Base-by-base conservation (phyloP, 2,797 vertebrate genomes). In the Scolopax rusticola region DNA sequence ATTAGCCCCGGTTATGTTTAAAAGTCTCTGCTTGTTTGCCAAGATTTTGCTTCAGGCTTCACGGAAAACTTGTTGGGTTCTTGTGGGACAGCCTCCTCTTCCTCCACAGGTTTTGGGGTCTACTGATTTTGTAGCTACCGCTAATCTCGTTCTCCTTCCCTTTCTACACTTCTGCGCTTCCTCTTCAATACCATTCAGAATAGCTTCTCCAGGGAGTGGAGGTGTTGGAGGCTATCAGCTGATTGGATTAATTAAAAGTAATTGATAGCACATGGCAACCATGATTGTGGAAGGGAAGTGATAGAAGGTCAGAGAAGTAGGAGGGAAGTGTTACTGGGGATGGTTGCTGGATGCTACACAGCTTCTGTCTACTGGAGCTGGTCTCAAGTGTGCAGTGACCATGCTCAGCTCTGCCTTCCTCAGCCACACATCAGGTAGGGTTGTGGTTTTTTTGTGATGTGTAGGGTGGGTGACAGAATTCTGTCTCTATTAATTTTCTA, bases 321-420 rank as follows among this genome's bases (percentile, higher is more conserved):
- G 6, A 2, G 16, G 13, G 32, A 13, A 9, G 9, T 23, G 10
- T 1, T 78, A 25, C 0, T 21, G 1, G 38, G 45, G 43, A 1
- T 71, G 43, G 12, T 1, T 43, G 16, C 8, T 41, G 24, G 28
- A 4, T 2, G 8, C 8, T 4, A 2, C 0, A 0, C 0, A 2
- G 15, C 2, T 45, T 21, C 27, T 40, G 7, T 4, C 10, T 53
- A 19, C 6, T 32, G 25, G 28, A 27, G 33, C 9, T 21, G 32
- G 4, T 9, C 1, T 9, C 0, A 0, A 15, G 32, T 8, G 2
- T 0, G 28, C 0, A 5, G 23, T 3, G 23, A 2, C 5, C 21
- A 18, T 27, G 3, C 0, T 7, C 14, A 19, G 7, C 17, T 10
- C 23, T 51, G 1, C 4, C 8, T n/a, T n/a, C n/a, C 2, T 36